Evolutionary conservation across 2,888 invertebrate genomes (phyloP).

Genomic region (Epiblema foenella): DNA sequence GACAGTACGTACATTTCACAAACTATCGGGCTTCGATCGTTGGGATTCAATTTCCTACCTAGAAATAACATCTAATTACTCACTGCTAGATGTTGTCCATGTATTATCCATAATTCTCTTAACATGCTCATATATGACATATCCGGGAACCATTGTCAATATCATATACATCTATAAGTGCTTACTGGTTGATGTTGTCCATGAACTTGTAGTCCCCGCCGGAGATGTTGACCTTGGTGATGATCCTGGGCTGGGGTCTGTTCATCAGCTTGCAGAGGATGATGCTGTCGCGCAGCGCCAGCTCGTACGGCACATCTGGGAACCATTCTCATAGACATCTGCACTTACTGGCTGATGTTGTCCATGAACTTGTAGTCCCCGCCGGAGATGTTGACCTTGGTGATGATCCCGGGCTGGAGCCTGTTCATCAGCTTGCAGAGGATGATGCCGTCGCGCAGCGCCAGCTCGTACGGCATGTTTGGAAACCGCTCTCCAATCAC

Average conservation of each 20-base stretch:
- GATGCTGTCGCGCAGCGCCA: slow-evolving; percentile 58
- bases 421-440: slow-evolving; percentile 96
- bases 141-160: not conserved
- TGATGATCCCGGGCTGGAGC: slow-evolving; percentile 92
- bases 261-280: slow-evolving; percentile 94
- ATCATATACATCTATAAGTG: not conserved
- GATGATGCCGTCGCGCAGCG: slow-evolving; percentile 92
- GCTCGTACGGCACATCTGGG: too few species aligned
- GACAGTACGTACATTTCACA: too few species aligned
- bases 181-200: slow-evolving; percentile 96
- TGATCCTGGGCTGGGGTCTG: slow-evolving; percentile 92
- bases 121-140: not conserved
- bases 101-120: not conserved
- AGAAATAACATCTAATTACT: too few species aligned
- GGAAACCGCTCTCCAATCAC: slow-evolving; percentile 92
- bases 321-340: not conserved
- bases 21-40: too few species aligned
- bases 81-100: too few species aligned
- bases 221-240: slow-evolving; percentile 92
- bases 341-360: slow-evolving; percentile 94
- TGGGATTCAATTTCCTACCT: too few species aligned
- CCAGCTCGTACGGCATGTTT: slow-evolving; percentile 89
- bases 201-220: slow-evolving; percentile 98
- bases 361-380: slow-evolving; percentile 99
- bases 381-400: slow-evolving; percentile 92